Conservation (phyloP, 2,113 vertebrate genomes). For the Chaetodon auriga region DNA sequence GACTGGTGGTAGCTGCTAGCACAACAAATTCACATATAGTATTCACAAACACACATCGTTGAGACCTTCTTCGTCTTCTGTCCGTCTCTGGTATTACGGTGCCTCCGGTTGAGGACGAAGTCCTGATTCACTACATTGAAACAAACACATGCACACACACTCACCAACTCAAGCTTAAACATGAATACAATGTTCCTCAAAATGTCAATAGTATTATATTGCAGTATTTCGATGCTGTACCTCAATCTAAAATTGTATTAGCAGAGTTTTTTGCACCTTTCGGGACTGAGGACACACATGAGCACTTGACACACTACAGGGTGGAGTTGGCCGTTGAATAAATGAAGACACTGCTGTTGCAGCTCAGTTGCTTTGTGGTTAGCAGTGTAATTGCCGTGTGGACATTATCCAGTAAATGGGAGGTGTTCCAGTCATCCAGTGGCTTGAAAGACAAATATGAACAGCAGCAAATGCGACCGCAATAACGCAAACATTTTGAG, state of each 20-base stretch:
- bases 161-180: background rate
- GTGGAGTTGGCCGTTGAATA: background rate
- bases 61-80: slow-evolving; percentile 1
- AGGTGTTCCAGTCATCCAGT: slow-evolving; percentile 5
- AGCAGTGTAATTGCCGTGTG: background rate
- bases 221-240: background rate
- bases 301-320: background rate
- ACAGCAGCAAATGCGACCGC: slow-evolving; percentile 3
- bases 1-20: slow-evolving; percentile 13
- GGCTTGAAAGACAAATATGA: slow-evolving; percentile 10
- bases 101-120: slow-evolving; percentile 1
- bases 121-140: background rate
- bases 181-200: slow-evolving; percentile 2
- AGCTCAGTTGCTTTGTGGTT: slow-evolving; percentile 24
- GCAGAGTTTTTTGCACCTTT: background rate
- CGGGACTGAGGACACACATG: background rate
- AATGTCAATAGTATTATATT: background rate
- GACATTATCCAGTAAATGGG: background rate
- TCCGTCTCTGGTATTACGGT: background rate
- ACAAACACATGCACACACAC: background rate
- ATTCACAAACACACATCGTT: slow-evolving; percentile 23
- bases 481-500: slow-evolving; percentile 14
- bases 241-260: background rate
- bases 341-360: slow-evolving; percentile 11
- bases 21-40: slow-evolving; percentile 15